A percentile compares a stretch with the other conserved stretches of the same genome.
phyloP scores from a whole-genome alignment of 2,113 vertebrate genomes.

The Agelaius phoeniceus region DNA sequence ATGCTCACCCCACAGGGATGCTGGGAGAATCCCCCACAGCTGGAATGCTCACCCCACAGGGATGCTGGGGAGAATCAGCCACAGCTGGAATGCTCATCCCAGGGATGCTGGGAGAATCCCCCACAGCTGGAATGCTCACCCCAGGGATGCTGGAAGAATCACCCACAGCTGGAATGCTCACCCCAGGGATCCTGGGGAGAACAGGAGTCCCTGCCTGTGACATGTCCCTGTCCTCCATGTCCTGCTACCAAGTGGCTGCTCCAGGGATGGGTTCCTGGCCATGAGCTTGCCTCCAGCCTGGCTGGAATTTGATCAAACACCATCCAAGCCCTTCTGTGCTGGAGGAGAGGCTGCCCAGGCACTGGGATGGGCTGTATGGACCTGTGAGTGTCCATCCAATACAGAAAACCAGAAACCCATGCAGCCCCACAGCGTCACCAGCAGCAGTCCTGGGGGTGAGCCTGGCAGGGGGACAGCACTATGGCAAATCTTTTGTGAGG shows the following conservation, averaged over 20 bases:
- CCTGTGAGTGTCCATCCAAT: neutral
- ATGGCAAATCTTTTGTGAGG: neutral
- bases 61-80: too few species aligned
- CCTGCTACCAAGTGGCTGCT: neutral
- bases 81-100: too few species aligned
- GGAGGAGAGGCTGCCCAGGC: neutral
- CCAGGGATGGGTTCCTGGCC: neutral
- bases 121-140: too few species aligned
- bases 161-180: too few species aligned
- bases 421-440: neutral
- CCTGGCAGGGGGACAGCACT: neutral
- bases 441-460: neutral
- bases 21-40: too few species aligned
- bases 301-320: neutral
- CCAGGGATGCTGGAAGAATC: too few species aligned
- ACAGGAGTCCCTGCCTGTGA: fast-evolving
- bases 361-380: neutral
- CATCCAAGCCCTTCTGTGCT: neutral
- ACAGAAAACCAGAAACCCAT: neutral
- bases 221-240: fast-evolving
- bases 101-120: too few species aligned
- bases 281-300: neutral
- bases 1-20: neutral
- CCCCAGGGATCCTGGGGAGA: neutral
- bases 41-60: neutral